Evolutionary conservation across 1,140 invertebrate species (phyloP).

Genomic region (Apolygus lucorum): DNA sequence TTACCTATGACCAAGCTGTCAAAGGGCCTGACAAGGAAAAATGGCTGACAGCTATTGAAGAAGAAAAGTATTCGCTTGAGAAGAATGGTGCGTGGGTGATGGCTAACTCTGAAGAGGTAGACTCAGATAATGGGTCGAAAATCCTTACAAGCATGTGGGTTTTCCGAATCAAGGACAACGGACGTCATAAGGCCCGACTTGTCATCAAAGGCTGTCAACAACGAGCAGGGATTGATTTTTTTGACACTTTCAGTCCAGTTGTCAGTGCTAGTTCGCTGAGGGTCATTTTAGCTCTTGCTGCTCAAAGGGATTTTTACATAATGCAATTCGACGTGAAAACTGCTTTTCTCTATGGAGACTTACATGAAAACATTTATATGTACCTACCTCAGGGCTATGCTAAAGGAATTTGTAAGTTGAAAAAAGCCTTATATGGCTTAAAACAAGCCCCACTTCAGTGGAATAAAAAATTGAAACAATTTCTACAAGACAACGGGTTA

Average conservation of each 20-base stretch:
- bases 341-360: constrained; percentile 18
- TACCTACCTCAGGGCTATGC: constrained; percentile 29
- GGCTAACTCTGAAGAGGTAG: not conserved
- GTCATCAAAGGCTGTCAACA: constrained; percentile 40
- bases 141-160: constrained; percentile 29
- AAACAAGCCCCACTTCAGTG: constrained; percentile 38
- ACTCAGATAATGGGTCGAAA: constrained; percentile 19
- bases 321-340: constrained; percentile 41
- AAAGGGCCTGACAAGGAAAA: constrained; percentile 25
- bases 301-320: constrained; percentile 36
- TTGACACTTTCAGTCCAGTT: constrained; percentile 39
- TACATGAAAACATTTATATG: constrained; percentile 14
- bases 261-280: constrained; percentile 38
- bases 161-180: constrained; percentile 25
- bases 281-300: constrained; percentile 39
- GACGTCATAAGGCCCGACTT: constrained; percentile 38
- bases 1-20: constrained; percentile 34
- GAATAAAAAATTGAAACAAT: constrained; percentile 29
- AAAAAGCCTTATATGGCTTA: constrained; percentile 41
- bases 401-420: constrained; percentile 35
- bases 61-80: constrained; percentile 34
- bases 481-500: constrained; percentile 18
- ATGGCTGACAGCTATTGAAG: constrained; percentile 33
- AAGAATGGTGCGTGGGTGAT: constrained; percentile 32
- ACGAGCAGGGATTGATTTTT: constrained; percentile 34